These are phyloP conservation scores for Boulengeromyrus knoepffleri DNA, from an alignment of 2,113 vertebrate genomes.

Conservation along the genomic window DNA sequence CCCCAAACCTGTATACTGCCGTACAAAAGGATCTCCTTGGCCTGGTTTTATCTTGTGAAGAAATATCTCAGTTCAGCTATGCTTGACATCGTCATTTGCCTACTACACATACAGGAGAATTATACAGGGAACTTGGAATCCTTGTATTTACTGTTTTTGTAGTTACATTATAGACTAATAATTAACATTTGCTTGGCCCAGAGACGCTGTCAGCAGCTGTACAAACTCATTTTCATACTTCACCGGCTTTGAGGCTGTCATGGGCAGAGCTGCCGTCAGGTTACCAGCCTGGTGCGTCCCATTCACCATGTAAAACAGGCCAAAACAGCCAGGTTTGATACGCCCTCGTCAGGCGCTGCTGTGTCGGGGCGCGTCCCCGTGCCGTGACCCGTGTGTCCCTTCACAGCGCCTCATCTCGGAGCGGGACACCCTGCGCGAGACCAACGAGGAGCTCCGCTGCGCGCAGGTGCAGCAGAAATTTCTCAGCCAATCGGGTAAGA, in stretches of 20 bases:
- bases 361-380: neutral
- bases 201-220: neutral
- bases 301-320: neutral
- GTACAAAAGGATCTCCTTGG: neutral
- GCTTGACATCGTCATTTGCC: neutral
- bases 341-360: neutral
- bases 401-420: conserved; percentile 69
- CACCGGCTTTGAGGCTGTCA: neutral
- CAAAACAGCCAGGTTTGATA: neutral
- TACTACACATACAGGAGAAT: neutral
- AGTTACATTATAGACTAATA: neutral
- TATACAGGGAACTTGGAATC: neutral
- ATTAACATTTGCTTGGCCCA: neutral
- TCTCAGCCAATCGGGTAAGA: conserved; percentile 66
- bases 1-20: neutral
- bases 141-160: neutral
- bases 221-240: neutral
- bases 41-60: neutral
- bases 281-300: neutral
- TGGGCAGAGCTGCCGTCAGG: neutral
- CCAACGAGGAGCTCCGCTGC: conserved; percentile 78
- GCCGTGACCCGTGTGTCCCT: neutral
- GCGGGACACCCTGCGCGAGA: conserved; percentile 75
- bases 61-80: neutral
- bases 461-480: conserved; percentile 73